Conservation (phyloP, 2,113 vertebrate genomes). For the Grus americana region DNA sequence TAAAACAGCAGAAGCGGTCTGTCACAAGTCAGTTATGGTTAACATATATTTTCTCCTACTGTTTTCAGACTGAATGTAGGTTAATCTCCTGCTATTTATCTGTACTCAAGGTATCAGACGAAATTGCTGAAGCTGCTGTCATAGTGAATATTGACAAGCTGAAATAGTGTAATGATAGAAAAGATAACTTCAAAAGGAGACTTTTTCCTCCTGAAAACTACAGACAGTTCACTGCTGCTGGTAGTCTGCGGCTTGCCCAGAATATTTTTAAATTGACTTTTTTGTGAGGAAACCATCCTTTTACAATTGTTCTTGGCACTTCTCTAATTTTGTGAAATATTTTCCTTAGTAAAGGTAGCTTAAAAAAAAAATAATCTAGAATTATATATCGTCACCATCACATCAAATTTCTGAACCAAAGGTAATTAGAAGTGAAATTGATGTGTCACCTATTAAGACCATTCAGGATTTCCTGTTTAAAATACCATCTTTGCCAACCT, state of each 20-base stretch:
- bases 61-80: constrained; percentile 48
- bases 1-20: constrained; percentile 44
- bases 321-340: background rate
- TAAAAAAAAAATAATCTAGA: background rate
- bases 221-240: background rate
- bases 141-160: constrained; percentile 45
- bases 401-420: background rate
- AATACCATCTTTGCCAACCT: background rate
- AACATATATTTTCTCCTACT: constrained; percentile 52
- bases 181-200: background rate
- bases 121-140: constrained; percentile 48
- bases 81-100: constrained; percentile 62
- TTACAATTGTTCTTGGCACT: background rate
- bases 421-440: background rate
- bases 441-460: background rate
- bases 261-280: background rate
- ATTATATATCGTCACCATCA: background rate
- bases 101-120: constrained; percentile 32
- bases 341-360: background rate
- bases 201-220: background rate
- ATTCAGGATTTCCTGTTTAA: background rate
- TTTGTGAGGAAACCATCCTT: background rate
- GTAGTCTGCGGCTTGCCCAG: background rate
- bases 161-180: constrained; percentile 4
- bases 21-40: constrained; percentile 57